Evolutionary conservation across 2,888 invertebrate genomes (phyloP).

Genomic region (Globia sparganii): DNA sequence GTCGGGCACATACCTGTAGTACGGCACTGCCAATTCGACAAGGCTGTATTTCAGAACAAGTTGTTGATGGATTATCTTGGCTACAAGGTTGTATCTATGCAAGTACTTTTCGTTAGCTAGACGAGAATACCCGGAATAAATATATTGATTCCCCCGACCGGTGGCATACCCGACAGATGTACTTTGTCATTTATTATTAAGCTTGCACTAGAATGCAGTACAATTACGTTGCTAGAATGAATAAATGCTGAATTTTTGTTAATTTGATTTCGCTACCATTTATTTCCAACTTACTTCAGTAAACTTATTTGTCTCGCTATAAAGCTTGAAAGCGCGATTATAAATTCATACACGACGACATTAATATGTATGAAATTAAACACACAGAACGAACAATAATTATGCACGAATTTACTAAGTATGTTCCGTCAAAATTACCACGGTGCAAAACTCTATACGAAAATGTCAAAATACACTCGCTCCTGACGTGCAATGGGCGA

Average conservation of each 20-base stretch:
- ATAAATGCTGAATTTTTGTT: background rate
- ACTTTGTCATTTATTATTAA: background rate
- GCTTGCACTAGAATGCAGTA: background rate
- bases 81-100: no score
- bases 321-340: slow-evolving; percentile 37
- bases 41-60: no score
- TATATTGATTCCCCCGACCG: no score
- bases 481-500: background rate
- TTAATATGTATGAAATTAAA: slow-evolving; percentile 54
- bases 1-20: no score
- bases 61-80: no score
- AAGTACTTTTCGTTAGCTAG: no score
- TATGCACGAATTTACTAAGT: slow-evolving; percentile 39
- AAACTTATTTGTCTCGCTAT: slow-evolving; percentile 21
- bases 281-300: background rate
- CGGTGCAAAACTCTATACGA: slow-evolving; percentile 29
- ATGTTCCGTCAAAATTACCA: slow-evolving; percentile 30
- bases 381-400: slow-evolving; percentile 52
- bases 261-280: background rate
- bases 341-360: slow-evolving; percentile 37
- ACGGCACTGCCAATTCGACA: no score
- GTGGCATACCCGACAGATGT: no score
- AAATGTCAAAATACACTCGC: slow-evolving; percentile 45
- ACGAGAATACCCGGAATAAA: no score
- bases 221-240: background rate